Conservation (phyloP, 2,113 vertebrate genomes). For the Hucho hucho region DNA sequence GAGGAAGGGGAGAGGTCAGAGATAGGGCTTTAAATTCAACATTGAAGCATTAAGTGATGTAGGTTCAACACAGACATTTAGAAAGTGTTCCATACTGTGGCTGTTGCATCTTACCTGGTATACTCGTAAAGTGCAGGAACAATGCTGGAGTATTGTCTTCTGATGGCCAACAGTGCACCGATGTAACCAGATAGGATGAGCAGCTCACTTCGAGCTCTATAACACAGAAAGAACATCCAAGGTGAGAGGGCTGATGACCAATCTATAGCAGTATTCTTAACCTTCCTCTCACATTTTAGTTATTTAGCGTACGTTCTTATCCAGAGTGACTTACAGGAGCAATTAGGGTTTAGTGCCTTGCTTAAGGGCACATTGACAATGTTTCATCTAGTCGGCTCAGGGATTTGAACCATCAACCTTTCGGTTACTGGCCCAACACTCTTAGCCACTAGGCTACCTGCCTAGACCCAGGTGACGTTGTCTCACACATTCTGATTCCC, state of each 20-base stretch:
- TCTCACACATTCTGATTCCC: too few species aligned
- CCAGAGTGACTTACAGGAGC: too few species aligned
- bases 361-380: too few species aligned
- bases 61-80: not conserved
- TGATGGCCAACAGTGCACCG: slow-evolving; percentile 89
- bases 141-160: slow-evolving; percentile 87
- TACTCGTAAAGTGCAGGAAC: slow-evolving; percentile 96
- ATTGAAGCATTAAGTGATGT: not conserved
- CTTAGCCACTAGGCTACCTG: too few species aligned
- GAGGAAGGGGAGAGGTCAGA: slow-evolving; percentile 2
- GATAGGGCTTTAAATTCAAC: not conserved
- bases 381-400: too few species aligned
- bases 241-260: too few species aligned
- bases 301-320: too few species aligned
- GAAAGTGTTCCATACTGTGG: not conserved
- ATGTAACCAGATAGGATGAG: slow-evolving; percentile 90
- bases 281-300: not conserved
- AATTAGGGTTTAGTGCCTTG: too few species aligned
- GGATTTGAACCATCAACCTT: too few species aligned
- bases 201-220: slow-evolving; percentile 88
- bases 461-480: too few species aligned
- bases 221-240: slow-evolving; percentile 29
- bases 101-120: slow-evolving; percentile 79
- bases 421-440: too few species aligned
- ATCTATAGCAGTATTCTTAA: not conserved